These are phyloP conservation scores for Himalopsyche anomala DNA, from an alignment of 2,888 invertebrate species.

Conservation along the genomic window DNA sequence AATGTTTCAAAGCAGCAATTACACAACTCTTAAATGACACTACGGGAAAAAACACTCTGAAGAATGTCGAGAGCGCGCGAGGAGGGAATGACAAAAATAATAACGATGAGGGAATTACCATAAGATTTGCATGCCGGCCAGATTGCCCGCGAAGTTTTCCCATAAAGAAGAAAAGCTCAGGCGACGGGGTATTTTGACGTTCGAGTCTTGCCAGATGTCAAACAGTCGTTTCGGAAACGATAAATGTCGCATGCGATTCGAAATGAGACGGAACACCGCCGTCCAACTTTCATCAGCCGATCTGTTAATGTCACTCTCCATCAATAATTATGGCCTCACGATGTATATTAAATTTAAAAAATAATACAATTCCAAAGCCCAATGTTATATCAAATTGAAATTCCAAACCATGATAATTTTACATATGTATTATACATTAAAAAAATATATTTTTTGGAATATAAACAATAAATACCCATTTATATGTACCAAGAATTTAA, in stretches of 20 bases:
- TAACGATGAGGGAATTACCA: constrained; percentile 1
- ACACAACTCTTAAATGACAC: not conserved
- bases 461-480: too few relatives aligned
- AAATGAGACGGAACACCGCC: constrained; percentile 14
- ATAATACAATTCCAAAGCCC: too few relatives aligned
- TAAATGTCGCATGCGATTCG: constrained; percentile 43
- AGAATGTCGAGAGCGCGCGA: not conserved
- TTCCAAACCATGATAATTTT: too few relatives aligned
- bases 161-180: not conserved
- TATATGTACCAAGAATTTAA: too few relatives aligned
- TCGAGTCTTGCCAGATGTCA: constrained; percentile 45
- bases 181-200: constrained; percentile 11
- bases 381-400: too few relatives aligned
- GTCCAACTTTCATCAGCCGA: not conserved
- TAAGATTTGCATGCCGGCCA: constrained; percentile 10
- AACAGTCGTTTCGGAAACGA: constrained; percentile 44
- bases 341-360: too few relatives aligned
- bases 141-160: constrained; percentile 7
- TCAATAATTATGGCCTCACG: not conserved
- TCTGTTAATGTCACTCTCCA: not conserved
- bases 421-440: too few relatives aligned
- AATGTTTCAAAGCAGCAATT: not conserved
- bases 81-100: not conserved
- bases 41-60: not conserved
- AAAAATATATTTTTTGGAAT: too few relatives aligned